A percentile compares a stretch with the other conserved stretches of the same genome.
These are phyloP conservation scores for Prunella strophiata DNA, from an alignment of 2,797 vertebrate species.

Conservation along the genomic window DNA sequence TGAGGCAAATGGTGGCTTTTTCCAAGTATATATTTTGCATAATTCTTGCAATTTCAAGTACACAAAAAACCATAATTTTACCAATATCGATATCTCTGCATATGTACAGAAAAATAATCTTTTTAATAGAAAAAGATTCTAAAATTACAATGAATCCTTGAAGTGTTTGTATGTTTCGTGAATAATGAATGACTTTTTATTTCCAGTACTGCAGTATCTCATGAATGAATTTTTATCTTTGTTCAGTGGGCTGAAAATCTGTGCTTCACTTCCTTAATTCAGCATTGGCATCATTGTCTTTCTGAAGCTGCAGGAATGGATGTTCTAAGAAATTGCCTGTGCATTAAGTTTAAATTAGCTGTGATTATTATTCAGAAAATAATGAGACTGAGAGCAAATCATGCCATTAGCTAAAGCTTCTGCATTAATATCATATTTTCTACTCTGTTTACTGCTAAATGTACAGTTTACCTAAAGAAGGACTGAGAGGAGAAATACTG, in stretches of 20 bases:
- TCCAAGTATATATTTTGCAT: not conserved
- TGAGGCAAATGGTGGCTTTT: not conserved
- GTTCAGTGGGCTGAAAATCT: slow-evolving; percentile 43
- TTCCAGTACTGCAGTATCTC: slow-evolving; percentile 3
- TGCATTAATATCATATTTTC: slow-evolving; percentile 67
- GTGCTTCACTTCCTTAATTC: slow-evolving; percentile 39
- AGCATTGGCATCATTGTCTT: slow-evolving; percentile 41
- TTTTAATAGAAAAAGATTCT: not conserved
- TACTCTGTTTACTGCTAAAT: slow-evolving; percentile 72
- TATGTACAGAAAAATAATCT: not conserved
- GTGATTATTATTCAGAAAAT: slow-evolving; percentile 72
- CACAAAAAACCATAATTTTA: not conserved
- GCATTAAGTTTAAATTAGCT: slow-evolving; percentile 73
- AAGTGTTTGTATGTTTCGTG: slow-evolving; percentile 7
- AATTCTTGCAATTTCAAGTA: not conserved
- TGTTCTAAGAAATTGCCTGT: slow-evolving; percentile 64
- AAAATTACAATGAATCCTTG: slow-evolving; percentile 5
- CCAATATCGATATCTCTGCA: not conserved
- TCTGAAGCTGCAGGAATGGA: slow-evolving; percentile 45
- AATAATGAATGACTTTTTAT: slow-evolving; percentile 47
- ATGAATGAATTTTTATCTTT: slow-evolving; percentile 51
- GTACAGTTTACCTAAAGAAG: slow-evolving; percentile 58
- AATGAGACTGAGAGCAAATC: slow-evolving; percentile 59
- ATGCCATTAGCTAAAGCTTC: slow-evolving; percentile 59
- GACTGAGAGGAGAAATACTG: not conserved